Evolutionary conservation across 2,888 invertebrate species (phyloP).

Genomic region (Dicranocentrus wangi): DNA sequence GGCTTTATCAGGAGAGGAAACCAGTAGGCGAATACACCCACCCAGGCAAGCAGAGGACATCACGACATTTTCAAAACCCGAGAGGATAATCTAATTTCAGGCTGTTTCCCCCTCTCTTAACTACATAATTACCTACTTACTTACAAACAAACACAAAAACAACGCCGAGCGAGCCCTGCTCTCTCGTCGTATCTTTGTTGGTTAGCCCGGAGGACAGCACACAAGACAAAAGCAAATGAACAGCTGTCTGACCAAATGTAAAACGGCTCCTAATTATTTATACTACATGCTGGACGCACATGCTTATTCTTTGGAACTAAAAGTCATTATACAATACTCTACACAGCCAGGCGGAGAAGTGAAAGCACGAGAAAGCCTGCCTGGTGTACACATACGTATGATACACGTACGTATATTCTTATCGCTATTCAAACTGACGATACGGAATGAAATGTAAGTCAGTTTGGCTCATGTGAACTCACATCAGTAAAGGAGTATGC

Average conservation of each 20-base stretch:
- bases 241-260: background rate
- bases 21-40: too few relatives aligned
- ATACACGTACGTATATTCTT: too few relatives aligned
- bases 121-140: background rate
- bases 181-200: background rate
- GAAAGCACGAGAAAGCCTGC: constrained; percentile 6
- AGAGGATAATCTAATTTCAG: too few relatives aligned
- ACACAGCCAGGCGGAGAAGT: background rate
- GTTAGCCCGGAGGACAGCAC: background rate
- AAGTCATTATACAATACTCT: too few relatives aligned
- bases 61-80: too few relatives aligned
- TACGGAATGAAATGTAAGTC: too few relatives aligned
- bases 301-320: background rate
- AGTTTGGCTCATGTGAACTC: too few relatives aligned
- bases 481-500: too few relatives aligned
- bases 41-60: too few relatives aligned
- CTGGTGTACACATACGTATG: background rate
- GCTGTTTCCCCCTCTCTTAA: background rate
- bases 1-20: too few relatives aligned
- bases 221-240: background rate
- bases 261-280: background rate
- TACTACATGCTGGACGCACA: background rate
- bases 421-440: too few relatives aligned
- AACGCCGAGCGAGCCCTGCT: too few relatives aligned
- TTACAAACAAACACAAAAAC: background rate